Conservation (phyloP, 2,113 vertebrate genomes). For the Nettapus auritus region DNA sequence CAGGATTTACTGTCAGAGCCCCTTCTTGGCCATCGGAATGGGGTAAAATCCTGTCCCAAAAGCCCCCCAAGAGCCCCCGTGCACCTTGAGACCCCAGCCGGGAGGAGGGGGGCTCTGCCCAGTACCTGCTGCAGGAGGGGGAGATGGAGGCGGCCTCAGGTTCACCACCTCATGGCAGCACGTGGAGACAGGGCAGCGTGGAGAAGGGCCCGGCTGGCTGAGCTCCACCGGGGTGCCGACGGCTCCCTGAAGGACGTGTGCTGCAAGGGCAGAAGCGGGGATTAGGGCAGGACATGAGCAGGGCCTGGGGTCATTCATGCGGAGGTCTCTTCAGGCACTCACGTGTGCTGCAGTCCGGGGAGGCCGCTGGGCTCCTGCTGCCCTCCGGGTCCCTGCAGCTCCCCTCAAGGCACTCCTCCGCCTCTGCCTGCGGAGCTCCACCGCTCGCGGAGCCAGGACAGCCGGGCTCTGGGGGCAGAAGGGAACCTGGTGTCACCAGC, state of each 20-base stretch:
- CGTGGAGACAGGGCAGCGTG: accelerated
- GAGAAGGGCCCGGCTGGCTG: accelerated
- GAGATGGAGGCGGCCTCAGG: accelerated
- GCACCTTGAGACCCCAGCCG: accelerated
- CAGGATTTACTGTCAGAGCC: neutral
- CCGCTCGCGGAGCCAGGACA: accelerated
- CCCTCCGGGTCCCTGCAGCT: neutral
- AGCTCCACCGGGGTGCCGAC: accelerated
- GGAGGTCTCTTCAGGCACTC: neutral
- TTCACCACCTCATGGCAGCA: accelerated
- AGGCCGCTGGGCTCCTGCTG: accelerated
- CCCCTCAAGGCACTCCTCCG: neutral
- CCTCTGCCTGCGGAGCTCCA: accelerated
- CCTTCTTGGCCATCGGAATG: neutral
- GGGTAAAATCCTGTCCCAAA: neutral
- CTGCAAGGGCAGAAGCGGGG: neutral
- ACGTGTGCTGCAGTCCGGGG: accelerated
- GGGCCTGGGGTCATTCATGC: accelerated
- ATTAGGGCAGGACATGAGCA: accelerated
- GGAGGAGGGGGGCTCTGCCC: neutral
- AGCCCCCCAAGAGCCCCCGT: accelerated
- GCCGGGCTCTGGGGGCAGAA: neutral
- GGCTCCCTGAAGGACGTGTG: accelerated
- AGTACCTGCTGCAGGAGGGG: neutral
- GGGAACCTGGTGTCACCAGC: neutral